Evolutionary conservation across 2,888 invertebrate genomes (phyloP), one percentile per base, ranked within the genome.

Genomic region (Drosophila tripunctata): DNA sequence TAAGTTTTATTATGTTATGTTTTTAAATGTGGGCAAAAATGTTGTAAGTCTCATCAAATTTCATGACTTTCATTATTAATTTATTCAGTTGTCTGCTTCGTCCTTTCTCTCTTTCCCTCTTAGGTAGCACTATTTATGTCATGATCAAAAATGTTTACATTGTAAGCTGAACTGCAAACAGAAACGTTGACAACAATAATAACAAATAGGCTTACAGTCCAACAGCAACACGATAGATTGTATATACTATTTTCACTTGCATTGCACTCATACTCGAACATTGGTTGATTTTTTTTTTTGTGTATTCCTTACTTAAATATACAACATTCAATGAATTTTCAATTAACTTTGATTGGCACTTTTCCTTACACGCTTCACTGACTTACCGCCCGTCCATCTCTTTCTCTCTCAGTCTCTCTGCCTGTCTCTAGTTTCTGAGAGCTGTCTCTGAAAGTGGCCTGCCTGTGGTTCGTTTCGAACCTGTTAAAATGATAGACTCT

Each of bases 291-390:
- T 41, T 57, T 73, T 71, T 64, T 67, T 67, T 62, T 75, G 67
- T 82, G 60, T 66, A 68, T 4, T 21, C 56, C 77, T 68, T 77
- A 70, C 84, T 83, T 80, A 86, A 82, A 82, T 86, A 82, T 83
- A 84, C 87, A 82, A 68, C 71, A 84, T 83, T 87, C 84, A 84
- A 84, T 83, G 87, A 83, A 83, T 87, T 87, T 83, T 83, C 82
- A 83, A 83, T 83, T 87, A 83, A 84, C 75, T 84, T 83, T 83
- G 82, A 83, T 83, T 83, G 82, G 75, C 82, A 83, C 87, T 83
- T 83, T 83, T 83, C 81, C 78, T 78, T 75, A 67, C 67, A 66
- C 71, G 67, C 66, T 68, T 77, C 67, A 69, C 60, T 73, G 75
- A 57, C 63, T 45, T 40, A 35, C 30, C 44, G 52, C 14, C 48